phyloP scores from a whole-genome alignment of 1,140 invertebrate genomes.

The Zophobas morio region DNA sequence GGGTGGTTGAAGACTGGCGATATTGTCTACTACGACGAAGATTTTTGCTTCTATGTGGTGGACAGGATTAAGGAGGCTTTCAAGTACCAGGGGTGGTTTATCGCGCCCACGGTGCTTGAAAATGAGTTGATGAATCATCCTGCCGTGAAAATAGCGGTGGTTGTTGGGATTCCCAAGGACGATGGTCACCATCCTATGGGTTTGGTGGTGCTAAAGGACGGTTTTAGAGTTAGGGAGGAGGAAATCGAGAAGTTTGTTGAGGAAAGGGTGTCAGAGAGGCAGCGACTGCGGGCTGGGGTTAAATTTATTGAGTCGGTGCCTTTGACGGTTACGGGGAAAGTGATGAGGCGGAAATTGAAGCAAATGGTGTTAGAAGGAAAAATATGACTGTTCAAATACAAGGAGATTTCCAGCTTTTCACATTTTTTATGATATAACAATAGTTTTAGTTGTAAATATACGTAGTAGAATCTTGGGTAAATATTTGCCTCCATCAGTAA shows the following conservation, averaged over 20 bases:
- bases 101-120: constrained; percentile 74
- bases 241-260: constrained; percentile 69
- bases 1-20: constrained; percentile 80
- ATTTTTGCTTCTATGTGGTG: constrained; percentile 76
- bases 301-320: constrained; percentile 70
- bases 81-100: constrained; percentile 75
- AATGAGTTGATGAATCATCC: constrained; percentile 76
- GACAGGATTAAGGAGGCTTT: constrained; percentile 84
- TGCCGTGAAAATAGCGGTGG: constrained; percentile 76
- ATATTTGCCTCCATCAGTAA: too few relatives aligned
- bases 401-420: too few relatives aligned
- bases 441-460: too few relatives aligned
- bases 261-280: constrained; percentile 62
- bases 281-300: constrained; percentile 67
- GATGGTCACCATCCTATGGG: constrained; percentile 78
- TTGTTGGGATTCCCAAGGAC: constrained; percentile 75
- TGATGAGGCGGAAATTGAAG: constrained; percentile 62
- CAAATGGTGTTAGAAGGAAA: constrained; percentile 50
- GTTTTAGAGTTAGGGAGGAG: constrained; percentile 65
- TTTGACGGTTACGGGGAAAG: constrained; percentile 73
- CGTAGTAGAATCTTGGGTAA: too few relatives aligned
- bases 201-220: constrained; percentile 71
- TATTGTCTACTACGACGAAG: constrained; percentile 77
- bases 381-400: constrained; percentile 14
- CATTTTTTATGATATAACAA: too few relatives aligned